Evolutionary conservation across 2,797 vertebrate genomes (phyloP).

Genomic region (Phataginus tricuspis): DNA sequence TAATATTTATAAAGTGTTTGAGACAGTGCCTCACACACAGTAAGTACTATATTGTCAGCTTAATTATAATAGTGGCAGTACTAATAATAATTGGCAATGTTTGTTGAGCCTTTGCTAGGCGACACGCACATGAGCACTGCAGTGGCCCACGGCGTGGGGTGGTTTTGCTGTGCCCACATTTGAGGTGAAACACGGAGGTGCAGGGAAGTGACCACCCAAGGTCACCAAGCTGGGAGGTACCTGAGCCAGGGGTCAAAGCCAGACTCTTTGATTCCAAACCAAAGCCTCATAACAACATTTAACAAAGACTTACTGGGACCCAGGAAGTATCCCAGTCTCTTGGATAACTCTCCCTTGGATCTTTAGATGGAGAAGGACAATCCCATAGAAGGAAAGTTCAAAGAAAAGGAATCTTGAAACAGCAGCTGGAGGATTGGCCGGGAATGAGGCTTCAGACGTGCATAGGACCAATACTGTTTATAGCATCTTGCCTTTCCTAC

Average conservation of each 20-base stretch:
- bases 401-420: neutral
- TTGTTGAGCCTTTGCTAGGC: neutral
- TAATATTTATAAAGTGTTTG: neutral
- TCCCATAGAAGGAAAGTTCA: neutral
- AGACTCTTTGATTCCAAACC: neutral
- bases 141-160: too few relatives aligned
- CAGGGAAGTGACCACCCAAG: neutral
- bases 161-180: neutral
- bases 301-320: neutral
- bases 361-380: neutral
- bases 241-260: neutral
- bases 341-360: neutral
- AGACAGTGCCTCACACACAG: neutral
- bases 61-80: neutral
- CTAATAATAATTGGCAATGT: neutral
- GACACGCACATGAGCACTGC: neutral
- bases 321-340: neutral
- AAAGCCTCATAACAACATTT: neutral
- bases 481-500: neutral
- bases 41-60: neutral
- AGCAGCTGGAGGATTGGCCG: neutral
- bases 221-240: neutral
- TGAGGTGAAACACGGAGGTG: neutral
- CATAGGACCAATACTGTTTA: neutral
- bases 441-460: neutral